These are phyloP conservation scores for Sarotherodon lohbergeri DNA, from an alignment of 2,113 vertebrate genomes.

Conservation along the genomic window DNA sequence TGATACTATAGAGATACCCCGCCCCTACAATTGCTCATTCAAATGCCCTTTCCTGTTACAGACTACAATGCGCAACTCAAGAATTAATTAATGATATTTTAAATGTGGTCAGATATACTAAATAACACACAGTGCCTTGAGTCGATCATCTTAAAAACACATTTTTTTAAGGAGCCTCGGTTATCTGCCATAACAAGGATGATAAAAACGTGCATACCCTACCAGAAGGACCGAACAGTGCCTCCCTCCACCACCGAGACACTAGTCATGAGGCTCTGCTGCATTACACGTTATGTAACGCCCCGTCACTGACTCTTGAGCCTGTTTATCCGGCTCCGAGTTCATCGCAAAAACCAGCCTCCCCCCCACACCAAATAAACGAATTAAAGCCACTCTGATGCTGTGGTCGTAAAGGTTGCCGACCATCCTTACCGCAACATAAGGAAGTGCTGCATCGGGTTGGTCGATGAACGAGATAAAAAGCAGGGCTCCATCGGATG, in stretches of 20 bases:
- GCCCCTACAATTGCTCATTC: conserved; percentile 12
- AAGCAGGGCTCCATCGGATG: conserved; percentile 66
- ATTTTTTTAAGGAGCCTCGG: background rate
- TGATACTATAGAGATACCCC: background rate
- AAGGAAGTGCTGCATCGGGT: conserved; percentile 70
- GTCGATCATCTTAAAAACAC: background rate
- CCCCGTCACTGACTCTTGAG: conserved; percentile 50
- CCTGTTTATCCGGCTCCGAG: conserved; percentile 29
- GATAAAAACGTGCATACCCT: conserved; percentile 31
- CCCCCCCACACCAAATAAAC: background rate
- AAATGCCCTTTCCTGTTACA: background rate
- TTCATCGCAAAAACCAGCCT: background rate
- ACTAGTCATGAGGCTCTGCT: conserved; percentile 60
- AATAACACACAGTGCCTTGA: background rate
- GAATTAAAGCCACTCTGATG: background rate
- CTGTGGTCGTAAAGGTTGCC: background rate
- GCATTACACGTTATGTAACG: conserved; percentile 71
- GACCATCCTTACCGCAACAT: conserved; percentile 69
- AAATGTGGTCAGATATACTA: background rate
- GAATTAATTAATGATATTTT: background rate
- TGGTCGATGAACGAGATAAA: conserved; percentile 53
- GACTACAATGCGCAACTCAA: conserved; percentile 40
- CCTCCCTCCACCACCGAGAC: conserved; percentile 40
- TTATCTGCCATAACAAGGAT: background rate
- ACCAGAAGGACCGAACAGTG: conserved; percentile 48